Percentiles rank a stretch among this genome's conserved stretches.
These are phyloP conservation scores for Brachionichthys hirsutus DNA, from an alignment of 2,113 vertebrate species.

Conservation along the genomic window DNA sequence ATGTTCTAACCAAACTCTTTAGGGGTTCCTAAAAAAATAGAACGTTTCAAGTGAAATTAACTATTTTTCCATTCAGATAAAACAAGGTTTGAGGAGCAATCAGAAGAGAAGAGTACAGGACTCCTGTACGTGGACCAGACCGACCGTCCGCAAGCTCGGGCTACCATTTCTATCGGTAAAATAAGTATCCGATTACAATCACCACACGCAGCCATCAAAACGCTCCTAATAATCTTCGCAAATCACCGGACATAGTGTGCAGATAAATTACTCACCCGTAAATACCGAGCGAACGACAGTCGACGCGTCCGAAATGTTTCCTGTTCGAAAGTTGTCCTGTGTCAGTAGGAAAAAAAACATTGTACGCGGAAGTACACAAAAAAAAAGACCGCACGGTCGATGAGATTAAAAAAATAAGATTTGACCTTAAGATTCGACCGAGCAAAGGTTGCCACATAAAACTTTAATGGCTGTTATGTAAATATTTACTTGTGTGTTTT, in stretches of 20 bases:
- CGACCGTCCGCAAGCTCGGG: conserved; percentile 41
- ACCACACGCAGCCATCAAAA: not conserved
- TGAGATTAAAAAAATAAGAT: not conserved
- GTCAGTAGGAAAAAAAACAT: conserved; percentile 69
- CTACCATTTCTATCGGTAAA: conserved; percentile 35
- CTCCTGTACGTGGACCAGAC: conserved; percentile 42
- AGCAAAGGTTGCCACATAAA: fast-evolving
- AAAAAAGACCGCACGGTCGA: conserved; percentile 2
- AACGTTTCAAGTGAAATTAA: not conserved
- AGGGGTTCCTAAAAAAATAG: too few relatives aligned
- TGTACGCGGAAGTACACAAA: conserved; percentile 79
- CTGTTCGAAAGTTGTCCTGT: conserved; percentile 75
- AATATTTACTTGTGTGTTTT: conserved; percentile 16
- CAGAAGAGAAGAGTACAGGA: conserved; percentile 52
- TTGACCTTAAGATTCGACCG: fast-evolving
- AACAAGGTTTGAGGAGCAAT: conserved; percentile 6
- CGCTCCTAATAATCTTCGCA: not conserved
- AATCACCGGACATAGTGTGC: not conserved
- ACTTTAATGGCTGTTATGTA: not conserved
- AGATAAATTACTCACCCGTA: conserved; percentile 64
- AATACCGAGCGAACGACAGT: conserved; percentile 51
- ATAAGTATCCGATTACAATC: not conserved
- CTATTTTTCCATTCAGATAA: not conserved
- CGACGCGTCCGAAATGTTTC: conserved; percentile 61
- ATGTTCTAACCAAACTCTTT: not conserved